Percentiles rank a stretch among this genome's conserved stretches.
These are phyloP conservation scores for Lochmaea capreae DNA, from an alignment of 2,888 invertebrate species.

Conservation along the genomic window DNA sequence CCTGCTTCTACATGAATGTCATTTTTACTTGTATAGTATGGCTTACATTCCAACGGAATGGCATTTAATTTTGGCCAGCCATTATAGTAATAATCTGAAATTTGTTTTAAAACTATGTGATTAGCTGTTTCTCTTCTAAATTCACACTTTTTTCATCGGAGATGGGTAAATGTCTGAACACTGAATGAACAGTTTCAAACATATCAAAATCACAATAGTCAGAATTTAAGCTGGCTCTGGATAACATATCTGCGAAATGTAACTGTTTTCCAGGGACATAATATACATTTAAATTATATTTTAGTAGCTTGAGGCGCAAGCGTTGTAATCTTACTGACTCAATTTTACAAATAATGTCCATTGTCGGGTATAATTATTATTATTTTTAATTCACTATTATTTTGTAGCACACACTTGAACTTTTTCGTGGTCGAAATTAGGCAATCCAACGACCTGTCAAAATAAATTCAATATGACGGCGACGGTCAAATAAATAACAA, in stretches of 20 bases:
- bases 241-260: conserved; percentile 45
- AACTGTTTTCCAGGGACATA: conserved; percentile 43
- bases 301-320: too few species aligned
- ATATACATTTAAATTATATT: conserved; percentile 7
- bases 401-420: too few species aligned
- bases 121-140: conserved; percentile 41
- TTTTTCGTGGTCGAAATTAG: too few species aligned
- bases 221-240: conserved; percentile 33
- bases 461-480: too few species aligned
- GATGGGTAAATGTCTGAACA: conserved; percentile 44
- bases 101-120: conserved; percentile 34
- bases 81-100: conserved; percentile 43
- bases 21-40: conserved; percentile 34
- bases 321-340: too few species aligned
- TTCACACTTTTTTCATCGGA: conserved; percentile 31
- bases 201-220: conserved; percentile 35
- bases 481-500: too few species aligned
- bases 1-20: conserved; percentile 36
- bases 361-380: too few species aligned
- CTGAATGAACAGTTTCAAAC: conserved; percentile 42
- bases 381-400: too few species aligned
- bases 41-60: conserved; percentile 22
- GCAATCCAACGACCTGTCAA: too few species aligned
- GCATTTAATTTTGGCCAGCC: conserved; percentile 41
- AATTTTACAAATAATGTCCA: too few species aligned